phyloP scores from a whole-genome alignment of 2,797 vertebrate genomes.

The Scyliorhinus canicula region DNA sequence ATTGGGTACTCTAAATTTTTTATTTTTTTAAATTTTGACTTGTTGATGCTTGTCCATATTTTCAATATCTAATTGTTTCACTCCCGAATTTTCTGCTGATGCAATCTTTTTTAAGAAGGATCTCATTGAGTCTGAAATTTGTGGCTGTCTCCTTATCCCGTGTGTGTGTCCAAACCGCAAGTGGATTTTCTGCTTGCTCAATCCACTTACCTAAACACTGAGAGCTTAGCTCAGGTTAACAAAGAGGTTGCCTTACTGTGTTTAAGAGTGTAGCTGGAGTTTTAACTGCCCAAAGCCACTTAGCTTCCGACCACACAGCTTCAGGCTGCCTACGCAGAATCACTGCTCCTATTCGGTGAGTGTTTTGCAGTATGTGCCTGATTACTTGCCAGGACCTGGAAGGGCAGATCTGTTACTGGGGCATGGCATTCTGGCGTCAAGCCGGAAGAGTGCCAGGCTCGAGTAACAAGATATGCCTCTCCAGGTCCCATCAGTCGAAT shows the following conservation, averaged over 20 bases:
- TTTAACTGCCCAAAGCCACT: background rate
- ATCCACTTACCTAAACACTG: background rate
- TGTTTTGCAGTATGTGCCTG: background rate
- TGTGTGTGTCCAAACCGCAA: background rate
- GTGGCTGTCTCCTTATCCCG: background rate
- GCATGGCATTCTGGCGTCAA: background rate
- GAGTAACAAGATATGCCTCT: conserved; percentile 4
- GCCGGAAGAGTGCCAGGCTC: background rate
- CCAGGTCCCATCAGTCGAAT: background rate
- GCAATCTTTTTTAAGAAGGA: background rate
- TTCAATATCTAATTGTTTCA: background rate
- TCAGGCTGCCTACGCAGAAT: background rate
- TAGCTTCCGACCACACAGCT: background rate
- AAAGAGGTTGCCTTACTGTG: background rate
- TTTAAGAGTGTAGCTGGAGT: background rate
- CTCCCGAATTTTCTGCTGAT: background rate
- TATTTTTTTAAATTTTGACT: background rate
- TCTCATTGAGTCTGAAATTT: background rate
- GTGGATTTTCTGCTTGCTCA: background rate
- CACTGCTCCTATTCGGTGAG: background rate
- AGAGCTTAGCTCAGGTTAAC: background rate
- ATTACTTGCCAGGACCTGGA: background rate
- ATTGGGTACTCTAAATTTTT: no score
- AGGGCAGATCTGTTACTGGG: background rate
- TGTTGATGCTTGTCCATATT: background rate